These are phyloP conservation scores for Mus caroli DNA, from an alignment of 2,797 vertebrate genomes.

Conservation along the genomic window DNA sequence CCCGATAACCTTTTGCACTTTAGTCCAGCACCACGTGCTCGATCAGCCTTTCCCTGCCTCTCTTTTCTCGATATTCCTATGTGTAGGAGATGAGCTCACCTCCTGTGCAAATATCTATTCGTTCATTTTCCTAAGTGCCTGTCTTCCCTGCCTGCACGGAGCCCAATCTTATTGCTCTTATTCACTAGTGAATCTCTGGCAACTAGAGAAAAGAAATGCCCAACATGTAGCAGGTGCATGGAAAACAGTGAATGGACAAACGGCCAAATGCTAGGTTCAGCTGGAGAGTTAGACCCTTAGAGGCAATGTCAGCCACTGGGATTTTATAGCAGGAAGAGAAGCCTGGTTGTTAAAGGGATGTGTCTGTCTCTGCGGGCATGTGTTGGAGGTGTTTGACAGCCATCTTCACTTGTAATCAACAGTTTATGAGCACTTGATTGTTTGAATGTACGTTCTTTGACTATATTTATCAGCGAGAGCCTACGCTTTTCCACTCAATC, in stretches of 20 bases:
- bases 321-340: slow-evolving; percentile 28
- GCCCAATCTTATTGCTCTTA: not conserved
- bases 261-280: not conserved
- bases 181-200: not conserved
- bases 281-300: not conserved
- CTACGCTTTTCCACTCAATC: not conserved
- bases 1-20: not conserved
- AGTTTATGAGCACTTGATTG: not conserved
- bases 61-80: not conserved
- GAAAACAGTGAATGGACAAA: not conserved
- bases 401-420: not conserved
- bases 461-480: not conserved
- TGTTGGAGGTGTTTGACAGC: not conserved
- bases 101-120: not conserved
- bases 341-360: not conserved
- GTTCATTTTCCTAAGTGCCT: not conserved
- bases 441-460: not conserved
- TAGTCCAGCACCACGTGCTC: not conserved
- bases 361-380: not conserved
- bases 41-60: not conserved
- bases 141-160: not conserved
- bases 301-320: not conserved
- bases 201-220: not conserved
- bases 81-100: no score
- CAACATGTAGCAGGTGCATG: not conserved